Evolutionary conservation across 1,140 invertebrate genomes (phyloP), one percentile per base, ranked within the genome.

Genomic region (Diuraphis noxia): DNA sequence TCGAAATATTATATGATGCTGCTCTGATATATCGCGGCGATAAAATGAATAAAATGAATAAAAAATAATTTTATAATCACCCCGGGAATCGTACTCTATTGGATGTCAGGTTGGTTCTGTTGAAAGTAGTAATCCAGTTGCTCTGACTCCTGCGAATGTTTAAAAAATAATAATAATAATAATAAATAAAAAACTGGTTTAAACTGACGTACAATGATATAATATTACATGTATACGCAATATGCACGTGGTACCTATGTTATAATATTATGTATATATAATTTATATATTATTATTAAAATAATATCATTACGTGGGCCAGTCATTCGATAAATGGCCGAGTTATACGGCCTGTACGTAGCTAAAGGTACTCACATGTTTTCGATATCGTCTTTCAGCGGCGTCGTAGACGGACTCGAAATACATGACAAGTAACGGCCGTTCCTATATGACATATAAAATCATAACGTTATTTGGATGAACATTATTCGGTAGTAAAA

Each of bases 121-220:
- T 81, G 72, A 91, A 91, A 49, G 89, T 91, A 23, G 89, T 82
- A 49, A 91, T 91, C 77, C 89, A 91, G 89, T 91, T 91, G 10
- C 89, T 91, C 34, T 91, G 89, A 81, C 89, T 81, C 89, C 89
- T 91, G 77, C 0, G 34, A 91, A 91, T n/a, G 38, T 56, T 88
- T 41, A 40, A 88, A 72, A 72, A 72, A 63, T n/a, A n/a, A 25
- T 9, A 56, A 56, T 19, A 46, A 46, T 46, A 30, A n/a, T 72
- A n/a, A 49, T 49, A 49, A 49, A 46, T 52, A 43, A 85, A 85
- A 23, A 79, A 89, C 49, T 40, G 49, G 86, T 88, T 63, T 87
- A 87, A 87, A 85, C 82, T 46, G 43, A 34, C 30, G 30, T n/a
- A 34, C 30, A 46, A 72, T 72, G 30, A 72, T 72, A 72, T 72